Percentiles rank a stretch among this genome's conserved stretches.
phyloP scores from a whole-genome alignment of 30 jellyfish, hydroid and myxozoan genomes.

The Aurelia sp. region DNA sequence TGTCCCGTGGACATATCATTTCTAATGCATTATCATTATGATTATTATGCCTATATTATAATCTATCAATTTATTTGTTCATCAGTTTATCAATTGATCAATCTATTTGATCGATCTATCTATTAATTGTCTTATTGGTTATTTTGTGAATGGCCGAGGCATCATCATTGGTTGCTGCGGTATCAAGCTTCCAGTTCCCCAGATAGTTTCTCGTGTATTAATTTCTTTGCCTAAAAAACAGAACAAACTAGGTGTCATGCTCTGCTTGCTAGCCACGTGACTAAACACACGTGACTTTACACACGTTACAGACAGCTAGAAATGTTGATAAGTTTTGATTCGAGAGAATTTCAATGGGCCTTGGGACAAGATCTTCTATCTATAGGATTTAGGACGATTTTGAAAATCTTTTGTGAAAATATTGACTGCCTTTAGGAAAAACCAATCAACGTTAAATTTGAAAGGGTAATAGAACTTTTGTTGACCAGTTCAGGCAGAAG shows the following conservation, averaged over 20 bases:
- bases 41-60: not conserved
- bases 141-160: conserved; percentile 16
- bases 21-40: too few species aligned
- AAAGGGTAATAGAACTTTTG: too few species aligned
- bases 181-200: conserved; percentile 70
- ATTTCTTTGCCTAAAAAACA: conserved; percentile 58
- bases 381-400: too few species aligned
- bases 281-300: conserved; percentile 6
- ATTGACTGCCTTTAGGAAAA: too few species aligned
- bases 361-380: too few species aligned
- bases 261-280: conserved; percentile 44
- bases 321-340: conserved; percentile 60
- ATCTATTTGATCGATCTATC: not conserved
- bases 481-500: too few species aligned
- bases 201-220: conserved; percentile 53
- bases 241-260: conserved; percentile 63
- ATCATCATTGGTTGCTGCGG: conserved; percentile 75
- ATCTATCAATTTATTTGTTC: not conserved
- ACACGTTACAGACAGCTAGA: conserved; percentile 7
- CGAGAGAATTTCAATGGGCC: too few species aligned
- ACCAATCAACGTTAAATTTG: too few species aligned
- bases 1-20: too few species aligned
- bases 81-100: not conserved
- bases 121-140: not conserved
- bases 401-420: too few species aligned